These are phyloP conservation scores for Anisognathus igniventris DNA, from an alignment of 2,797 vertebrate genomes.

Conservation along the genomic window DNA sequence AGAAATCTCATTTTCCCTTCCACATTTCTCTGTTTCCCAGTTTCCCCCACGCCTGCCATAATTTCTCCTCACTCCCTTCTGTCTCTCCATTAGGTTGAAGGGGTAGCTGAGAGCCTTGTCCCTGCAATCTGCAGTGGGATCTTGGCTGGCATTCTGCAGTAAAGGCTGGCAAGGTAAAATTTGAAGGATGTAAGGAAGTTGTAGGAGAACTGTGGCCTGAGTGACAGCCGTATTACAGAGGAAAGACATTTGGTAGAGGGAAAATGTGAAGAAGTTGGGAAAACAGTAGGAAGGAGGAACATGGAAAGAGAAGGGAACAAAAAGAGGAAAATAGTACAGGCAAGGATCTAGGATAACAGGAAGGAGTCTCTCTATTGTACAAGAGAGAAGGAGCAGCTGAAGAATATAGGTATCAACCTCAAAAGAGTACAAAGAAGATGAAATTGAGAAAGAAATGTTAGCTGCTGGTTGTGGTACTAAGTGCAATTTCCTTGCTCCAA, in stretches of 20 bases:
- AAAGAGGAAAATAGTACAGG: background rate
- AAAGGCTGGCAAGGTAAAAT: background rate
- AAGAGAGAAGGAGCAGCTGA: background rate
- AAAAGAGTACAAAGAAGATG: background rate
- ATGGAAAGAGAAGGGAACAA: background rate
- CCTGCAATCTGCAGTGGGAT: background rate
- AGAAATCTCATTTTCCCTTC: background rate
- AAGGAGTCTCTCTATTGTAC: background rate
- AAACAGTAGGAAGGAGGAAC: background rate
- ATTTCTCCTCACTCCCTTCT: rapidly evolving
- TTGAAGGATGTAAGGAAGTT: background rate
- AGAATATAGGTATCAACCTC: background rate
- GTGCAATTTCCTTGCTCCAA: background rate
- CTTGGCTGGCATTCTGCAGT: background rate
- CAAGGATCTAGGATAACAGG: background rate
- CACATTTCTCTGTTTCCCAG: rapidly evolving
- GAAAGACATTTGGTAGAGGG: background rate
- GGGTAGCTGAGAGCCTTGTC: background rate
- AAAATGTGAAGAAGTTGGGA: background rate
- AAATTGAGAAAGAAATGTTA: background rate
- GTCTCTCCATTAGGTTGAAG: rapidly evolving
- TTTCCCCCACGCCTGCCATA: background rate
- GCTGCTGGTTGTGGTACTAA: background rate
- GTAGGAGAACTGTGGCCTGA: background rate
- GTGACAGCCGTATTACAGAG: background rate